Base-by-base conservation (phyloP, 2,888 invertebrate species). In the Pseudanteris insignis region DNA sequence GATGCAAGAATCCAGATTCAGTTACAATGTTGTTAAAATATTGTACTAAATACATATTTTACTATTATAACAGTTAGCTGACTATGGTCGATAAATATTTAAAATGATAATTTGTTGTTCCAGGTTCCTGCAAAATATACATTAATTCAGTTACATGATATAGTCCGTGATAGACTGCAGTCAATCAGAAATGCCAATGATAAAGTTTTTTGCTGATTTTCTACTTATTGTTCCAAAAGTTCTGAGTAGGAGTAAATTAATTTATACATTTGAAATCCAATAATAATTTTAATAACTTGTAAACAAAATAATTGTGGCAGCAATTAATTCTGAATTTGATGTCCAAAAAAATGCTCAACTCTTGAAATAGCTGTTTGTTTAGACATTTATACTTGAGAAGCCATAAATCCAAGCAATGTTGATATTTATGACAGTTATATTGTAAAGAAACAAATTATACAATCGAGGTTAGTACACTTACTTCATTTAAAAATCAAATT, bases 111-210 rank as follows among this genome's bases (percentile, higher is more conserved):
- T 21, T 21, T 21, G 21, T 3, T 5, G 7, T 13, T 18, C 9
- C 13, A 78, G 81, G 99, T 96, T 5, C 97, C 98, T 10, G 97
- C 96, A 81, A 95, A 94, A 78, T 94, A 98, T 81, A 94, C 96
- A 0, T 83, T 99, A 46, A 83, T 85, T 1, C 98, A 99, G 81
- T 92, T 97, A 75, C 97, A 98, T 83, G 99, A 99, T 77, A 97
- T 99, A 2, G 88, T 99, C 28, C 87, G 95, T 38, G 99, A 99
- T 82, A 99, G 99, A 18, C 84, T 99, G 24, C 84, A 98, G 57
- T 94, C 99, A n/a, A 93, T 99, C 57, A 96, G 95, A 80, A 99
- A 99, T 80, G 92, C 96, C 3, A 90, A 99, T 67, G 99, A 99
- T 81, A 88, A 89, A 66, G 90, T 89, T 70, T 83, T 99, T 92